Percentiles rank a stretch among this genome's conserved stretches.
phyloP scores from a whole-genome alignment of 2,797 vertebrate species.

The Delichon dasypus region DNA sequence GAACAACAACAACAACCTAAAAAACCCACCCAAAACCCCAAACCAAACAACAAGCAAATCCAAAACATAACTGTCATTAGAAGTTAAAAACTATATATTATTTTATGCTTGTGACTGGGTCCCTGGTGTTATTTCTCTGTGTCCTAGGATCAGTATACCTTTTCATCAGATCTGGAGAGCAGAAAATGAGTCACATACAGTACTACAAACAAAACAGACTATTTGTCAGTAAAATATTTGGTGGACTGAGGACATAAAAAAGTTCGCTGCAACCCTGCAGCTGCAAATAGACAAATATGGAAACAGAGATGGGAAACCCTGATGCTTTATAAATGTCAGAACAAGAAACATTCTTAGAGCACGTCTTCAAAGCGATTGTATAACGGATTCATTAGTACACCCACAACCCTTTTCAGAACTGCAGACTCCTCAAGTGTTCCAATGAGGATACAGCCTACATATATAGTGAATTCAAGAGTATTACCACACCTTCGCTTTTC shows the following conservation, averaged over 20 bases:
- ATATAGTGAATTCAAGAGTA: not conserved
- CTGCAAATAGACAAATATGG: not conserved
- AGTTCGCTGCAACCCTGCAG: not conserved
- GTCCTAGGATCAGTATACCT: not conserved
- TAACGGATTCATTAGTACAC: not conserved
- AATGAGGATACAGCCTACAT: not conserved
- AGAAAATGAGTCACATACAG: not conserved
- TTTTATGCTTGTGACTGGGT: not conserved
- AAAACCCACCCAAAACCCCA: not conserved
- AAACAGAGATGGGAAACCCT: not conserved
- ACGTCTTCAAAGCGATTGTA: not conserved
- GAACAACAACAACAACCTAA: too few species aligned
- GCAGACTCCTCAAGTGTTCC: not conserved
- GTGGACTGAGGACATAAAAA: not conserved
- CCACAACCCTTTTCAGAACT: not conserved
- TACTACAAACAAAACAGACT: not conserved
- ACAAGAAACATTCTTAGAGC: not conserved
- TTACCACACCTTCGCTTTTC: not conserved
- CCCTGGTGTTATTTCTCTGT: not conserved
- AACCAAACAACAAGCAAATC: not conserved
- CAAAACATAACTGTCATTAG: not conserved
- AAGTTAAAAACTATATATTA: not conserved
- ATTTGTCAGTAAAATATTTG: not conserved
- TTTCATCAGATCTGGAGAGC: not conserved
- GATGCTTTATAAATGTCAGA: not conserved